phyloP scores from a whole-genome alignment of 1,140 invertebrate genomes.

The Hormaphis cornu region DNA sequence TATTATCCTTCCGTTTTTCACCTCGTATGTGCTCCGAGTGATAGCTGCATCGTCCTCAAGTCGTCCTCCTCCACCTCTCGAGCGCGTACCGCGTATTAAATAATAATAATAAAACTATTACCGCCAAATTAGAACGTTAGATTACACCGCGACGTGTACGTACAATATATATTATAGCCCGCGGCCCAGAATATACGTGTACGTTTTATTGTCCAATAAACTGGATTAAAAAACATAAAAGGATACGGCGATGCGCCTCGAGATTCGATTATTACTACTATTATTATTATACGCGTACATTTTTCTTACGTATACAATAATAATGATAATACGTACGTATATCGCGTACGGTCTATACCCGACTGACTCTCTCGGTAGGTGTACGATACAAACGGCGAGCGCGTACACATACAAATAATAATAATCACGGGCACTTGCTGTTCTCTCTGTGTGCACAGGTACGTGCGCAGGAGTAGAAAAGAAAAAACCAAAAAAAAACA shows the following conservation, averaged over 20 bases:
- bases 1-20: too few relatives aligned
- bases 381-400: not conserved
- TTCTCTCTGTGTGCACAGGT: not conserved
- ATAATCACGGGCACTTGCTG: constrained; percentile 4
- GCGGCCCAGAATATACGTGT: not conserved
- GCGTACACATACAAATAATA: not conserved
- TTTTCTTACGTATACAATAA: not conserved
- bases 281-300: not conserved
- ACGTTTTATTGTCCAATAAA: constrained; percentile 15
- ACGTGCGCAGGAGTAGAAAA: not conserved
- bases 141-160: not conserved
- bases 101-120: not conserved
- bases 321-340: not conserved
- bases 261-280: constrained; percentile 23
- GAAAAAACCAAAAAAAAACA: constrained; percentile 36
- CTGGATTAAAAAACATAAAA: constrained; percentile 28
- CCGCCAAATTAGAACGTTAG: not conserved
- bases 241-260: not conserved
- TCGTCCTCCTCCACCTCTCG: too few relatives aligned
- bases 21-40: too few relatives aligned
- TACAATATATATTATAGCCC: too few relatives aligned
- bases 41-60: too few relatives aligned
- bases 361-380: too few relatives aligned
- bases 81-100: too few relatives aligned
- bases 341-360: too few relatives aligned